Evolutionary conservation across 2,797 vertebrate species (phyloP).

Genomic region (Huso huso): DNA sequence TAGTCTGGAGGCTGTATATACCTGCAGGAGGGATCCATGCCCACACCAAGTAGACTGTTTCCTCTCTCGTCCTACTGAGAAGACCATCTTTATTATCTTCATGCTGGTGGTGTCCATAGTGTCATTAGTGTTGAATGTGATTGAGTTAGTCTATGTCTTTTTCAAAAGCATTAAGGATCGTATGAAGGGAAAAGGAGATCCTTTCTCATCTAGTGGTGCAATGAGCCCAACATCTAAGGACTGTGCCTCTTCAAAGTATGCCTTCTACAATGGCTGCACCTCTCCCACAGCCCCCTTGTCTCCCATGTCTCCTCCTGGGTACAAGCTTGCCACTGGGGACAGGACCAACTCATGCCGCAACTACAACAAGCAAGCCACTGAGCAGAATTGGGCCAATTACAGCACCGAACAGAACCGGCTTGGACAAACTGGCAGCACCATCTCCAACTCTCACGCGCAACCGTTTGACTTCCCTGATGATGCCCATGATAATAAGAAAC

Average conservation of each 20-base stretch:
- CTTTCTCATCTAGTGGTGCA: constrained; percentile 39
- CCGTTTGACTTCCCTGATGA: constrained; percentile 65
- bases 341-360: constrained; percentile 76
- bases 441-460: constrained; percentile 67
- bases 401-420: constrained; percentile 77
- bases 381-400: constrained; percentile 86
- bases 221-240: constrained; percentile 57
- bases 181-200: constrained; percentile 56
- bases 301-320: constrained; percentile 70
- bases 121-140: constrained; percentile 79
- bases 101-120: constrained; percentile 82
- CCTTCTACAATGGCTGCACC: constrained; percentile 73
- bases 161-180: constrained; percentile 64
- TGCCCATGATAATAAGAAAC: constrained; percentile 59
- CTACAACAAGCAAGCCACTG: constrained; percentile 77
- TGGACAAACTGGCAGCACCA: constrained; percentile 62
- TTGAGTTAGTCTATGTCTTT: constrained; percentile 80
- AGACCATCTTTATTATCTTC: constrained; percentile 94
- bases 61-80: constrained; percentile 92
- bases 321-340: constrained; percentile 72
- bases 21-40: constrained; percentile 75
- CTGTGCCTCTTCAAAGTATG: constrained; percentile 61
- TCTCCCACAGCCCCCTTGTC: constrained; percentile 64
- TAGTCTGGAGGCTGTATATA: constrained; percentile 67
- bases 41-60: constrained; percentile 89